Conservation (phyloP, 2,113 vertebrate species). For the Mormyrus lacerda region DNA sequence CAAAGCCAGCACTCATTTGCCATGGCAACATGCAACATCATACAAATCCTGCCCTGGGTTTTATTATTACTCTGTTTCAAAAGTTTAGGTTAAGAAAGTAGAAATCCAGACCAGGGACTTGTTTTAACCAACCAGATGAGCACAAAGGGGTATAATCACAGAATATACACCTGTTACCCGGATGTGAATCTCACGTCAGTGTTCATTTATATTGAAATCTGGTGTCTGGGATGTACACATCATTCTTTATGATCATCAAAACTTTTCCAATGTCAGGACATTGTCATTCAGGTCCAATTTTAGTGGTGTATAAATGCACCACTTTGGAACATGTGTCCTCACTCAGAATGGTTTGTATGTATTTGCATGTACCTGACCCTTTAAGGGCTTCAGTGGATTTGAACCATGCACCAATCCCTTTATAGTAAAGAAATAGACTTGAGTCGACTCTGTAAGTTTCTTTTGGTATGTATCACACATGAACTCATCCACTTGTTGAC, state of each 20-base stretch:
- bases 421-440: not conserved
- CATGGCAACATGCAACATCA: not conserved
- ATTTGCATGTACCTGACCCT: not conserved
- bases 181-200: not conserved
- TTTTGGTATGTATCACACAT: not conserved
- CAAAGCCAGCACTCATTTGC: not conserved
- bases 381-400: not conserved
- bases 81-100: not conserved
- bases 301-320: not conserved
- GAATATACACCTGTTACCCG: not conserved
- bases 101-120: too few relatives aligned
- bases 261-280: not conserved
- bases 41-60: not conserved
- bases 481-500: not conserved
- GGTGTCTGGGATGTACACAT: too few relatives aligned
- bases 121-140: too few relatives aligned
- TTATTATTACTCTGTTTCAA: not conserved
- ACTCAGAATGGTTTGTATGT: not conserved
- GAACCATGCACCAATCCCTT: not conserved
- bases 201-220: not conserved
- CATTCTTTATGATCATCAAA: not conserved
- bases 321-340: not conserved
- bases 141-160: too few relatives aligned
- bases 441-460: not conserved
- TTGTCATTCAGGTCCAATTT: not conserved